Conservation (phyloP, 64 coral and sea anemone species). For the Acropora tenuis region DNA sequence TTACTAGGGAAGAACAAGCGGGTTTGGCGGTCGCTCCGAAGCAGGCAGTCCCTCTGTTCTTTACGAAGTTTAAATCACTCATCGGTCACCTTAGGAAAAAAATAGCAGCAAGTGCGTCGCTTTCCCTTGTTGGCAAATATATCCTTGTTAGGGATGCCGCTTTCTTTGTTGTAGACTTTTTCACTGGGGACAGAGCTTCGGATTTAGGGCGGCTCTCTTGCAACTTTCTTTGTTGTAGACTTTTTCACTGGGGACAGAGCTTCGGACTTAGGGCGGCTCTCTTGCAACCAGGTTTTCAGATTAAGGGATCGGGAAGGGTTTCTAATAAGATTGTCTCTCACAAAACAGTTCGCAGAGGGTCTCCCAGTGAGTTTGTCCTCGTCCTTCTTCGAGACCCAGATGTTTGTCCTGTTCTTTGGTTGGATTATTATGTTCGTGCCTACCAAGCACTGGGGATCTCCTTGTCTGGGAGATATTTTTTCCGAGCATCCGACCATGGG, state of each 20-base stretch:
- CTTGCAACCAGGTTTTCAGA: too few species aligned
- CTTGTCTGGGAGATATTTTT: neutral
- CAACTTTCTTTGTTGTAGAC: neutral
- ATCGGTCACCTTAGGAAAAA: neutral
- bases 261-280: neutral
- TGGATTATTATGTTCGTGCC: neutral
- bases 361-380: neutral
- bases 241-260: too few species aligned
- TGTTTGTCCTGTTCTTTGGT: neutral
- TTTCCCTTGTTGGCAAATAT: neutral
- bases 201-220: neutral
- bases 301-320: neutral
- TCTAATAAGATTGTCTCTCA: neutral
- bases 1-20: slow-evolving; percentile 10
- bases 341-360: neutral
- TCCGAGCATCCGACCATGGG: too few species aligned
- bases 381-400: neutral
- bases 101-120: neutral
- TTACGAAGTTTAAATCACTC: slow-evolving; percentile 9
- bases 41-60: slow-evolving; percentile 50
- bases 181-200: too few species aligned
- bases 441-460: neutral
- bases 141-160: slow-evolving; percentile 4
- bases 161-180: neutral
- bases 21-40: neutral